Conservation (phyloP, 2,888 invertebrate species). For the Catonia carolina region DNA sequence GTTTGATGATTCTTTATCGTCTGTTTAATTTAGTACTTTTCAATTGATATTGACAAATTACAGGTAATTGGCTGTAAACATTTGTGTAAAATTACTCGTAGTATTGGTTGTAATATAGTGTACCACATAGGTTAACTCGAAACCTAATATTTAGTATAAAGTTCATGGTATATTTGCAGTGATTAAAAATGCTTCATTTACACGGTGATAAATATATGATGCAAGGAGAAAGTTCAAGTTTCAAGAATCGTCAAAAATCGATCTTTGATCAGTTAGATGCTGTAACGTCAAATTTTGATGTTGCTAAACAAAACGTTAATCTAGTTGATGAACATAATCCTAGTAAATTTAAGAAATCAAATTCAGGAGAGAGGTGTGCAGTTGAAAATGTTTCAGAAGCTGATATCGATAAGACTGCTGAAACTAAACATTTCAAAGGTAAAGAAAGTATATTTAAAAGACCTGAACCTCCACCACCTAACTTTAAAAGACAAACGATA, state of each 20-base stretch:
- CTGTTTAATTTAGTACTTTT: too few relatives aligned
- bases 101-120: too few relatives aligned
- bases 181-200: too few relatives aligned
- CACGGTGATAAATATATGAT: too few relatives aligned
- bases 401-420: constrained; percentile 40
- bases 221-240: constrained; percentile 34
- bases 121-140: too few relatives aligned
- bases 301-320: constrained; percentile 42
- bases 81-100: too few relatives aligned
- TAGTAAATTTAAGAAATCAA: neutral
- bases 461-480: constrained; percentile 55
- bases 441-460: constrained; percentile 75
- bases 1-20: too few relatives aligned
- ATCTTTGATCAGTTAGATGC: constrained; percentile 61
- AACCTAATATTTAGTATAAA: too few relatives aligned
- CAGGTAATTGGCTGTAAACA: too few relatives aligned
- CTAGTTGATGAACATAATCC: neutral
- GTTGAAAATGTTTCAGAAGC: constrained; percentile 31
- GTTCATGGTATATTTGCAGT: too few relatives aligned
- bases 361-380: neutral
- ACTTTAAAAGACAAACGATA: constrained; percentile 40
- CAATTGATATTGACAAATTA: too few relatives aligned
- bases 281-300: too few relatives aligned
- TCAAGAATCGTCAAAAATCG: constrained; percentile 56
- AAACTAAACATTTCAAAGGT: constrained; percentile 57